Evolutionary conservation across 2,888 invertebrate genomes (phyloP), one percentile per base, ranked within the genome.

Genomic region (Steinernema carpocapsae): DNA sequence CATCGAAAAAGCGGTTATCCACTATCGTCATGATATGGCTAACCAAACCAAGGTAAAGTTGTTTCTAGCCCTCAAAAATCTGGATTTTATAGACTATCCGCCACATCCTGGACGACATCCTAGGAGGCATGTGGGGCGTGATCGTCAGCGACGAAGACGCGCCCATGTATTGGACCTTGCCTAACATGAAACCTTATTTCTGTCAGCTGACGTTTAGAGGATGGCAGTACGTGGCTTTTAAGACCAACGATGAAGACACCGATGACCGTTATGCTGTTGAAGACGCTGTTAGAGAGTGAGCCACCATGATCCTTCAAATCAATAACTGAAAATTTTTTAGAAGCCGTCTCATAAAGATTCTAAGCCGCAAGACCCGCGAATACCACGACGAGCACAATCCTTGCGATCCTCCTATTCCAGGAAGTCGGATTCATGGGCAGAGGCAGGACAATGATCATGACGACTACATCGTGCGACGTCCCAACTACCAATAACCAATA

Each of bases 381-480:
- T 64, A 64, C 64, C 64, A 64, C 64, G 64, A 64, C 32, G 64
- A 64, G 32, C 64, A 32, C 64, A 64, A 64, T 26, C 64, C 64
- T 3, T 64, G 64, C 32, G 64, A 64, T 64, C 64, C 64, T 26
- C 64, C 64, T 29, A 10, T 64, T 17, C 64, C 32, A 29, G 64
- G 64, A 37, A 64, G 17, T 17, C 2, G 6, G 17, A 64, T 64
- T 1, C 29, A 17, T 17, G 17, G 19, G 7, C 48, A 48, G 48
- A 14, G 14, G 4, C 37, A 37, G 37, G 4, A 10, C 37, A 3
- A n/a, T n/a, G n/a, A 10, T 10, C 29, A 64, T 1, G 64, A 64
- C 64, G 32, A 64, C 32, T 64, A 64, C 32, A 64, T 64, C 17
- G 64, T 64, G 10, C 4, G 32, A 17, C 64, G 64, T 64, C 64